phyloP scores from a whole-genome alignment of 2,113 vertebrate genomes.

The Tetrax tetrax region DNA sequence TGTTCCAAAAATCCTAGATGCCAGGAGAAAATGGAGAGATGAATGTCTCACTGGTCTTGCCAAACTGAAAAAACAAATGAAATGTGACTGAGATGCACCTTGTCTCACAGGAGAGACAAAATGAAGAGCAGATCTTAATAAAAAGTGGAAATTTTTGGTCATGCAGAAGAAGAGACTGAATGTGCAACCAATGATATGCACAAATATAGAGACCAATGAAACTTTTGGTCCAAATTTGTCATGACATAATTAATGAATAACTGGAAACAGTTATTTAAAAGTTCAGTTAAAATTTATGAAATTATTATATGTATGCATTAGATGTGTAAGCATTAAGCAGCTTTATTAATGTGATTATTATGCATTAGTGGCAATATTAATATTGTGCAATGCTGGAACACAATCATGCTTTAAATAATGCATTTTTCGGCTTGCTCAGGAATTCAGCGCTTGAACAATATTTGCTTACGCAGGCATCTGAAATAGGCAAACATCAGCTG shows the following conservation, averaged over 20 bases:
- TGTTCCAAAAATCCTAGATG: slow-evolving; percentile 79
- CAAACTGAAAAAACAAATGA: slow-evolving; percentile 82
- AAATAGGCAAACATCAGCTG: slow-evolving; percentile 32
- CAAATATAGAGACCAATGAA: background rate
- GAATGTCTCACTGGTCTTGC: slow-evolving; percentile 84
- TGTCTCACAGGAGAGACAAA: background rate
- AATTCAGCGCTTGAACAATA: slow-evolving; percentile 31
- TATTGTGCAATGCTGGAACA: slow-evolving; percentile 11
- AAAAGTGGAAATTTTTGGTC: background rate
- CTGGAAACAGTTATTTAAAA: background rate
- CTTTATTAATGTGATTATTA: background rate
- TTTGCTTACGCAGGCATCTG: slow-evolving; percentile 25
- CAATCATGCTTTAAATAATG: slow-evolving; percentile 39
- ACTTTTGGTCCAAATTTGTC: background rate
- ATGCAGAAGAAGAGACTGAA: background rate
- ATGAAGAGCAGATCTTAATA: background rate
- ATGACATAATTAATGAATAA: background rate
- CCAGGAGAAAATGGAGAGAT: slow-evolving; percentile 86
- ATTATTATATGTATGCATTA: slow-evolving; percentile 7
- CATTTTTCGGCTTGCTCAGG: slow-evolving; percentile 37
- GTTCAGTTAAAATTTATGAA: background rate
- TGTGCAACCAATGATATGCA: background rate
- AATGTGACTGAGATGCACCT: slow-evolving; percentile 44
- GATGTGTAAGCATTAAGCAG: background rate
- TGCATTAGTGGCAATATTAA: background rate